A percentile compares a stretch with the other conserved stretches of the same genome.
phyloP scores from a whole-genome alignment of 2,797 vertebrate genomes.

The Bradypodion pumilum region DNA sequence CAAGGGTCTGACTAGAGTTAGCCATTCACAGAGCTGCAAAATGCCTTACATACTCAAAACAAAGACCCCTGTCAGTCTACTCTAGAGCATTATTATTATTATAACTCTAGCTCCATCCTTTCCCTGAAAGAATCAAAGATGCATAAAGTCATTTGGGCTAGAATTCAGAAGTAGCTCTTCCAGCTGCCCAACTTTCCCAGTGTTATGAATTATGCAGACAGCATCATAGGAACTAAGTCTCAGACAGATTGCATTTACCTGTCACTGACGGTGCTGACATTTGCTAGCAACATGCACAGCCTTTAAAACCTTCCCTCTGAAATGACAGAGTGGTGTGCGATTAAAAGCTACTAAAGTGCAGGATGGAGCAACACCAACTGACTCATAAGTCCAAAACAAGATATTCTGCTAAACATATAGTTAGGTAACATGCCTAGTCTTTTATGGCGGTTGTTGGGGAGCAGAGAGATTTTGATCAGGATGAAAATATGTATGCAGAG shows the following conservation, averaged over 20 bases:
- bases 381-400: background rate
- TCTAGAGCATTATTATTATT: background rate
- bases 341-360: background rate
- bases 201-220: conserved; percentile 2
- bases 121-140: background rate
- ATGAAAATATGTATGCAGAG: background rate
- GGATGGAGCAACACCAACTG: background rate
- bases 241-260: background rate
- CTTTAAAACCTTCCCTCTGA: background rate
- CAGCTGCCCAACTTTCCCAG: background rate
- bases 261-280: background rate
- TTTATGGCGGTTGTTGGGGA: background rate
- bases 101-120: background rate
- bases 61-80: background rate
- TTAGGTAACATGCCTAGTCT: background rate
- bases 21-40: background rate
- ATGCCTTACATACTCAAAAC: background rate
- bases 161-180: background rate
- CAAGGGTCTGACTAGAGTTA: background rate
- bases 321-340: accelerated
- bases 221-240: accelerated
- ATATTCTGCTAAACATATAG: background rate
- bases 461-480: background rate
- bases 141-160: background rate
- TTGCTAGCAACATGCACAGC: background rate